phyloP scores from a whole-genome alignment of 2,888 invertebrate genomes.

The Sarcophaga carnaria region DNA sequence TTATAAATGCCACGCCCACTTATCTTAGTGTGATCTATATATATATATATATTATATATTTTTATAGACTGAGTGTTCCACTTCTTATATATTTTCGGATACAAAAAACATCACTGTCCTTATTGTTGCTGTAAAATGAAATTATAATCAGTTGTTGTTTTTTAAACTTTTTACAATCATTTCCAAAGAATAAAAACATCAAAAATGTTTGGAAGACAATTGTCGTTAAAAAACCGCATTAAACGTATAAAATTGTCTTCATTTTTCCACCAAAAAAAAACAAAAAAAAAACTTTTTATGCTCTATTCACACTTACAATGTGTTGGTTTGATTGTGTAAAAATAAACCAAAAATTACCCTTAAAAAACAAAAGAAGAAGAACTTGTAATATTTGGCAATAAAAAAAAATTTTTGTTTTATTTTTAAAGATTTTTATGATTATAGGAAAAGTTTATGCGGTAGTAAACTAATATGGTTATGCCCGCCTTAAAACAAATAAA shows the following conservation, averaged over 20 bases:
- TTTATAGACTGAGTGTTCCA: too few relatives aligned
- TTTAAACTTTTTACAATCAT: neutral
- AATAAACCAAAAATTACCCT: neutral
- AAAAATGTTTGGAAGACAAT: constrained; percentile 11
- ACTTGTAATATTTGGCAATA: constrained; percentile 66
- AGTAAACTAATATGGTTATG: constrained; percentile 53
- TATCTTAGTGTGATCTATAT: too few relatives aligned
- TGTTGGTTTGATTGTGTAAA: constrained; percentile 2
- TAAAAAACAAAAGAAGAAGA: neutral
- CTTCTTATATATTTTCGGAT: neutral
- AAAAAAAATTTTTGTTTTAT: constrained; percentile 56
- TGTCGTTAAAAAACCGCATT: constrained; percentile 59
- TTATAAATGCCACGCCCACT: too few relatives aligned
- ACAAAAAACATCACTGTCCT: neutral
- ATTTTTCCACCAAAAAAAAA: constrained; percentile 55
- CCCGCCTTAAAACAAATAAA: constrained; percentile 23
- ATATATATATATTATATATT: too few relatives aligned
- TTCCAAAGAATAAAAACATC: neutral
- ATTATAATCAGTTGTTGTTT: neutral
- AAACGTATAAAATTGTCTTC: constrained; percentile 46
- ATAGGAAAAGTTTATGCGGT: constrained; percentile 76
- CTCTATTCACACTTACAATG: constrained; percentile 3
- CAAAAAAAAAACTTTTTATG: constrained; percentile 2
- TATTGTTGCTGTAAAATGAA: neutral
- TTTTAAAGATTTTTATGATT: constrained; percentile 76